Evolutionary conservation across 2,888 invertebrate species (phyloP), one percentile per base, ranked within the genome.

Genomic region (Sisyra terminalis): DNA sequence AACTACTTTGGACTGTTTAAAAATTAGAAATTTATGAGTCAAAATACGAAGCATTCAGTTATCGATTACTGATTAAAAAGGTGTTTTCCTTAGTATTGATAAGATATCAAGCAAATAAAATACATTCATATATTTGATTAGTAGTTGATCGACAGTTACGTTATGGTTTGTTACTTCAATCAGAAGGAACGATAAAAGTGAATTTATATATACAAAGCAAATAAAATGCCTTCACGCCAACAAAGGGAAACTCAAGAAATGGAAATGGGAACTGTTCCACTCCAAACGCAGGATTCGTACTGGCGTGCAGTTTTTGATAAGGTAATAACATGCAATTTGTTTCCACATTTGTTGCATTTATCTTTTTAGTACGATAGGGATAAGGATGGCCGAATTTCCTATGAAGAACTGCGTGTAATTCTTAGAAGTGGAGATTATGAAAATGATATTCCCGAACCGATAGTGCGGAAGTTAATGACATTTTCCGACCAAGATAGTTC

Each of bases 341-440:
- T 34, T 11, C n/a, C n/a, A n/a, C n/a, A n/a, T n/a, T n/a, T n/a
- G n/a, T n/a, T 30, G 8, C 8, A 34, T 5, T 34, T 36, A 47
- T 45, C 30, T 50, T 66, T 66, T 10, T 63, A 81, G 75, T 82
- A 81, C 52, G 85, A 85, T 55, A 65, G 59, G 37, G 77, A 84
- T 56, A 66, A 69, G 45, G 81, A 83, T 61, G 83, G 82, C 1
- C 66, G 61, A 47, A 75, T 85, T 52, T 75, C 75, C 3, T 67
- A 76, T 53, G 62, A 66, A 16, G 83, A 85, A 54, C 63, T 85
- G 3, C 69, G 70, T 55, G 65, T 57, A 16, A 72, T 76, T 55
- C 70, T 78, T 48, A 65, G 69, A 24, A 70, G 70, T 1, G 52
- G 73, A 47, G 71, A 70, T 38, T 75, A 74, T 56, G 71, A 71